Percentiles rank a stretch among this genome's conserved stretches.
phyloP scores from a whole-genome alignment of 2,888 invertebrate genomes.

The Pilophorus perplexus region DNA sequence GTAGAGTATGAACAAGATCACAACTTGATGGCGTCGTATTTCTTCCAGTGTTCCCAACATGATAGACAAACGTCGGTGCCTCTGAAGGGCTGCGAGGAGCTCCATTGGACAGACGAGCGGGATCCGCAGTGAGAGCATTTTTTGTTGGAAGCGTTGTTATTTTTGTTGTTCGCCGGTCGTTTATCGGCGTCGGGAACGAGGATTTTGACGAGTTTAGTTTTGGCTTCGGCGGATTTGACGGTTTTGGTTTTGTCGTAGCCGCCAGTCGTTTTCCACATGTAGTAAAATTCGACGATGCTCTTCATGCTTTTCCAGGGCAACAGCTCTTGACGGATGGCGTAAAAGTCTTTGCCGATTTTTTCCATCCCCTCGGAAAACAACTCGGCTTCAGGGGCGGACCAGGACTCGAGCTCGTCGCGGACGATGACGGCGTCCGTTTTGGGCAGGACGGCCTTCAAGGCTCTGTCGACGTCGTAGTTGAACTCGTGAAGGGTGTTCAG shows the following conservation, averaged over 20 bases:
- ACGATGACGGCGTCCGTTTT: constrained; percentile 78
- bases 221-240: constrained; percentile 95
- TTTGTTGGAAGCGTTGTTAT: constrained; percentile 66
- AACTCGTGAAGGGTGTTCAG: constrained; percentile 95
- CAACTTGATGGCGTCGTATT: constrained; percentile 75
- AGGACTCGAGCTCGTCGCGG: constrained; percentile 99
- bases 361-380: constrained; percentile 98
- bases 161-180: constrained; percentile 57
- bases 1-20: too few relatives aligned
- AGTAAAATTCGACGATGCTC: constrained; percentile 99
- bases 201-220: constrained; percentile 97
- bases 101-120: not conserved
- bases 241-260: constrained; percentile 98
- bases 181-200: constrained; percentile 96
- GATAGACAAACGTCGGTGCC: constrained; percentile 76
- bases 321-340: constrained; percentile 96
- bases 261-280: constrained; percentile 99
- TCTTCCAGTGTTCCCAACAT: constrained; percentile 99
- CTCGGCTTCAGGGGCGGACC: constrained; percentile 98
- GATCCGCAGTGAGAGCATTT: constrained; percentile 61
- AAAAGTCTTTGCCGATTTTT: constrained; percentile 98
- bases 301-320: constrained; percentile 97
- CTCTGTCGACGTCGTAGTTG: constrained; percentile 84
- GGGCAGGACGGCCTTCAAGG: constrained; percentile 88
- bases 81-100: not conserved